Conservation (phyloP, 2,797 vertebrate genomes). For the Rhinichthys osculus region DNA sequence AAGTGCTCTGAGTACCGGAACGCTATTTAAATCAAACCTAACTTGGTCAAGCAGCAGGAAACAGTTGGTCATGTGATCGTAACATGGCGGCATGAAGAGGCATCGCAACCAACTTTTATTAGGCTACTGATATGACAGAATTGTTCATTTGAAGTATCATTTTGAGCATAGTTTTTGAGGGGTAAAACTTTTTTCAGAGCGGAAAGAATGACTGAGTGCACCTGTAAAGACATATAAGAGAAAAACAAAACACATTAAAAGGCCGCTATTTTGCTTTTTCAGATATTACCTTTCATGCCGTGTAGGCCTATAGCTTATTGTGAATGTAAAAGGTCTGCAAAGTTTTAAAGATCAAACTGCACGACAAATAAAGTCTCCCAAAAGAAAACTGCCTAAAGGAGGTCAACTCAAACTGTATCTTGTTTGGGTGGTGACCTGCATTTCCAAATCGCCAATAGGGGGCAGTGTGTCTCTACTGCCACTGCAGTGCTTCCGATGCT, state of each 20-base stretch:
- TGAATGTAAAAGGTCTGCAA: not conserved
- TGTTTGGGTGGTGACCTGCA: not conserved
- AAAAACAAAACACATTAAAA: not conserved
- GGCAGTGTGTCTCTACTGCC: constrained; percentile 75
- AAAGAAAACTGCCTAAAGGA: too few relatives aligned
- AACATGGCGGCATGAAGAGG: not conserved
- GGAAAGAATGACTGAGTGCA: too few relatives aligned
- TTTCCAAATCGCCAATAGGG: constrained; percentile 68
- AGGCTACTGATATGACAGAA: not conserved
- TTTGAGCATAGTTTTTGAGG: not conserved
- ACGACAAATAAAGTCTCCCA: too few relatives aligned
- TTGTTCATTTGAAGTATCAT: not conserved
- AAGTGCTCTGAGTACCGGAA: not conserved
- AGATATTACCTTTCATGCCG: not conserved
- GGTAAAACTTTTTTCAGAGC: not conserved
- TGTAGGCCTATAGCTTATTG: not conserved
- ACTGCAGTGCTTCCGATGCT: constrained; percentile 12
- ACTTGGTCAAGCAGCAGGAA: not conserved
- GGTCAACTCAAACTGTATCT: constrained; percentile 11
- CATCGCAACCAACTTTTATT: not conserved
- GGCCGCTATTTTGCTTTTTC: not conserved
- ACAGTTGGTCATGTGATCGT: not conserved
- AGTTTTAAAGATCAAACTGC: too few relatives aligned
- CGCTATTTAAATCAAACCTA: not conserved
- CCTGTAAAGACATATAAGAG: not conserved